Evolutionary conservation across 64 coral and sea anemone genomes (phyloP), one percentile per base, ranked within the genome.

Genomic region (Montipora capricornis): DNA sequence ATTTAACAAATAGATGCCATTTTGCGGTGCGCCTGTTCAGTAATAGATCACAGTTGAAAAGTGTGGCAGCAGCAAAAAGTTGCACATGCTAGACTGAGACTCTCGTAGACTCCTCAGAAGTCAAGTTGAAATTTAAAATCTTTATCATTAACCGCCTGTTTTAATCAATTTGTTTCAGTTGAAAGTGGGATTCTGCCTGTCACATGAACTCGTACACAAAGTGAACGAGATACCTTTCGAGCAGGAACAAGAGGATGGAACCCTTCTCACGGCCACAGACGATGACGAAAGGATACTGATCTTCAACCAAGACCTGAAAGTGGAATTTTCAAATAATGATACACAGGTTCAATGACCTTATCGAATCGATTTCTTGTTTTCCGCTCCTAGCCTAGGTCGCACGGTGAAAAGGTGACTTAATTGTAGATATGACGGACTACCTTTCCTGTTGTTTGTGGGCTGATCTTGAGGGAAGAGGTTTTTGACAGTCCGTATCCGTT

Each of bases 241-340:
- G 8, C 91, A 88, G 61, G 78, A 91, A 17, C 75, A 91, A 64
- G 26, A 81, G 26, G 89, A 96, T 77, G 92, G 95, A 22, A 57
- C 77, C 12, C 55, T 93, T 8, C 90, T 84, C 74, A 84, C 77
- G 3, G 13, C 76, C 0, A 55, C 80, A 26, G 84, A 92, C 1
- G 91, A 59, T 73, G 95, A 93, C 62, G 89, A 95, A 44, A 91
- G 95, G 78, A 80, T 59, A 90, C 44, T 99, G 48, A 76, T 89
- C 16, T 89, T 99, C 60, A 94, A 94, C 46, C 51, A 77, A 48
- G 84, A 99, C 49, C 90, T 99, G 12, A 90, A 83, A 51, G 83
- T 99, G 19, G 74, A 92, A 51, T 99, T 99, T 49, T 99, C 95
- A 1, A 99, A 99, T 83, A 94, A 96, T 86, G 83, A 89, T 26